Evolutionary conservation across 2,113 vertebrate genomes (phyloP), one percentile per base, ranked within the genome.

Genomic region (Chaetodon auriga): DNA sequence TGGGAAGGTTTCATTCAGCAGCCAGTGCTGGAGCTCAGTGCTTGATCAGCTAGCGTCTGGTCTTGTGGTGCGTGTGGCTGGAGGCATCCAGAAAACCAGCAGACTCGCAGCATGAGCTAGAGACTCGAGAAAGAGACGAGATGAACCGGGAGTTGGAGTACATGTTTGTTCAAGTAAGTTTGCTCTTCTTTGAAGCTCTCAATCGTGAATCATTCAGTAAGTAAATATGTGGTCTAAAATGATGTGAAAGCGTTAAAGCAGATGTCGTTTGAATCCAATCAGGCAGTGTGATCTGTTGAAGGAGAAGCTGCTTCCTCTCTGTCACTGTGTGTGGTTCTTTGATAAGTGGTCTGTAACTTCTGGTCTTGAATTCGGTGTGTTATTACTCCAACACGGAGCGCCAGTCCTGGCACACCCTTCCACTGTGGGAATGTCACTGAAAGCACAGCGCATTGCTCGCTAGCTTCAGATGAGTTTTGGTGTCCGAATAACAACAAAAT

Each of bases 131-230:
- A 38, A 71, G 60, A 53, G 38, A 78, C 80, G 89, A 90, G 88
- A 96, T 95, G 94, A 86, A 93, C 85, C 91, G 95, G 84, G 95
- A 95, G 86, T 89, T 97, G 95, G 94, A 94, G 90, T 96, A 57
- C 88, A 96, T 96, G 92, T 97, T 95, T 80, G 82, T 95, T 55
- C 62, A 96, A 93, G 97, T 97, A 96, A 97, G 97, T 95, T 57
- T 87, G 68, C 43, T 2, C 21, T 38, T 75, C 12, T 75, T 79
- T 83, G 45, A 23, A 36, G n/a, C 46, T 80, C 81, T 80, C n/a
- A 7, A 11, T 18, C 18, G 13, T 61, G 1, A 6, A 12, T 15
- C 69, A 4, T n/a, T 71, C 16, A 19, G 54, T 1, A 71, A 7
- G 51, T 58, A 7, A 46, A 45, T 13, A 3, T 43, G 23, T 36